Base-by-base conservation (phyloP, 2,113 vertebrate species). In the Hippopotamus amphibius region DNA sequence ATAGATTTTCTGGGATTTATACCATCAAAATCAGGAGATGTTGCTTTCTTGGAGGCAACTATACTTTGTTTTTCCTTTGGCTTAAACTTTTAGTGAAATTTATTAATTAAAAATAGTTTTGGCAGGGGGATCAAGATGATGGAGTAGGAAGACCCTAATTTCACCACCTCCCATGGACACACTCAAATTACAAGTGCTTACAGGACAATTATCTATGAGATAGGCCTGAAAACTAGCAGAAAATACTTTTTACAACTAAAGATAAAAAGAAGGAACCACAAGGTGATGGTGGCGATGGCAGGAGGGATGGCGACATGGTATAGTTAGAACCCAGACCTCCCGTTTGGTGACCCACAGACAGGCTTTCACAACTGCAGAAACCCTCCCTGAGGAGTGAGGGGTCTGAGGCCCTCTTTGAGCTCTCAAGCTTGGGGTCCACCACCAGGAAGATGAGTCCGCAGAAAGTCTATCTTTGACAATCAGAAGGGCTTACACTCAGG, bases 41-140 rank as follows among this genome's bases (percentile, higher is more conserved):
- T 28, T 50, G 11, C 59, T 85, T 66, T 53, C 28, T 69, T 22
- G 3, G 59, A 37, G 84, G 17, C n/a, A 84, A 43, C 69, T 84
- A 61, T 43, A 11, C n/a, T 84, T 74, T 53, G 16, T 19, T 87
- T 50, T 24, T 15, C 11, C 46, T 93, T 92, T 61, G 30, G 48
- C 57, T 86, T 89, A 94, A 92, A 53, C 13, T 74, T 86, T 48
- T 61, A 90, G 37, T 46, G 5, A 89, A 82, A 85, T 74, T 57
- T 66, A 16, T 66, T 37, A 74, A 50, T 84, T 93, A 71, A 81
- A 68, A 74, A 33, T 86, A 82, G 28, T 86, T 79, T 37, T 55
- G 33, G 11, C 33, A 79, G 33, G 3, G 11, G 30, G 53, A 55
- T 37, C 50, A 79, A 37, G 30, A 14, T 37, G 30, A 19, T 55